These are phyloP conservation scores for Eucidaris tribuloides DNA, from an alignment of 35 echinoderm and acorn worm species.

Conservation along the genomic window DNA sequence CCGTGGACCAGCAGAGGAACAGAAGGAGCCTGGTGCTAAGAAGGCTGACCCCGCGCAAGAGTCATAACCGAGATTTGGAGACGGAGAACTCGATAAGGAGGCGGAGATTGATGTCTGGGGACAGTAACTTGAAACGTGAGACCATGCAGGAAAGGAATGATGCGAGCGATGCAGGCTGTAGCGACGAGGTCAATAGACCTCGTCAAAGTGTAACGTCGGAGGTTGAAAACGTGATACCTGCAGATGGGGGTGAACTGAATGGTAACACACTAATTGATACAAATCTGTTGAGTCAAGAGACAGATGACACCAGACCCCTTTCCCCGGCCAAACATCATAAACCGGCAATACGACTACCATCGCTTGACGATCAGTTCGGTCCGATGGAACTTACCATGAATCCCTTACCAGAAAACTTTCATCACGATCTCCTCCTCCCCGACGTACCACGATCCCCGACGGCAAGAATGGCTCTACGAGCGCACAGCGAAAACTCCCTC, in stretches of 20 bases:
- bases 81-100: not conserved
- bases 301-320: not conserved
- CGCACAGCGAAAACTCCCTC: constrained; percentile 95
- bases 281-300: not conserved
- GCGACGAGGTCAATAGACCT: no score
- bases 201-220: no score
- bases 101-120: not conserved
- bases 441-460: constrained; percentile 15
- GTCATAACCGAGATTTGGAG: not conserved
- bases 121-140: not conserved
- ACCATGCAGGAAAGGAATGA: not conserved
- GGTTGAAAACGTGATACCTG: no score
- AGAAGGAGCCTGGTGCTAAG: constrained; percentile 47
- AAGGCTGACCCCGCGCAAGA: constrained; percentile 47
- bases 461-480: constrained; percentile 45
- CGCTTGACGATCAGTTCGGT: constrained; percentile 14
- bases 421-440: not conserved
- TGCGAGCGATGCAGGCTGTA: not conserved
- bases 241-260: no score
- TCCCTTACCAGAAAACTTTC: constrained; percentile 41
- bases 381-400: constrained; percentile 41
- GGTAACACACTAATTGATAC: not conserved
- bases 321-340: not conserved
- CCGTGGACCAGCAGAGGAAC: constrained; percentile 72
- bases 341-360: constrained; percentile 32